These are phyloP conservation scores for Agapostemon virescens DNA, from an alignment of 2,888 invertebrate species.

Conservation along the genomic window DNA sequence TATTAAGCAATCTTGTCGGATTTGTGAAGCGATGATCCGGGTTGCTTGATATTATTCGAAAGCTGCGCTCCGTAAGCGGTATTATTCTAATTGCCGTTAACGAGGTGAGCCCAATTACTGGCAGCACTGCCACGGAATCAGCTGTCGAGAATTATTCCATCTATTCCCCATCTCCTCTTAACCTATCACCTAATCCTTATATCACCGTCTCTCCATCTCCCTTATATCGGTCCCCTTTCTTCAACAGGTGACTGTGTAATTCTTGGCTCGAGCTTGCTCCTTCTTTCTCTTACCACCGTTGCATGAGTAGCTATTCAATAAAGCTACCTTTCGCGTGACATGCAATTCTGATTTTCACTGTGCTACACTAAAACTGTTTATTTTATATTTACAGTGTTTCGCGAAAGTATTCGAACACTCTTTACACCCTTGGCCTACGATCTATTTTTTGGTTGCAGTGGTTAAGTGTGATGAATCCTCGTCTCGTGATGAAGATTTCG, in stretches of 20 bases:
- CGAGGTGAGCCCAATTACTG: neutral
- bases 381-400: neutral
- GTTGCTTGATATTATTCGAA: conserved; percentile 3
- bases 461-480: too few species aligned
- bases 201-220: neutral
- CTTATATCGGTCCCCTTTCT: neutral
- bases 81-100: conserved; percentile 9
- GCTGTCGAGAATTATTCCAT: conserved; percentile 10
- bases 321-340: neutral
- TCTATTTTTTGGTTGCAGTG: too few species aligned
- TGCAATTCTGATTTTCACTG: neutral
- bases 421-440: too few species aligned
- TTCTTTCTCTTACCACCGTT: neutral
- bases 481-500: too few species aligned
- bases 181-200: neutral
- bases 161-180: neutral
- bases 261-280: neutral
- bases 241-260: neutral
- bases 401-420: too few species aligned
- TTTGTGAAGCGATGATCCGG: neutral
- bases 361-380: neutral
- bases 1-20: neutral
- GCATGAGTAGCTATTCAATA: neutral
- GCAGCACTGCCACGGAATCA: neutral
- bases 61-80: neutral